A percentile compares a stretch with the other conserved stretches of the same genome.
Evolutionary conservation across 2,113 vertebrate genomes (phyloP).

Genomic region (Ophthalmolycus amberensis): DNA sequence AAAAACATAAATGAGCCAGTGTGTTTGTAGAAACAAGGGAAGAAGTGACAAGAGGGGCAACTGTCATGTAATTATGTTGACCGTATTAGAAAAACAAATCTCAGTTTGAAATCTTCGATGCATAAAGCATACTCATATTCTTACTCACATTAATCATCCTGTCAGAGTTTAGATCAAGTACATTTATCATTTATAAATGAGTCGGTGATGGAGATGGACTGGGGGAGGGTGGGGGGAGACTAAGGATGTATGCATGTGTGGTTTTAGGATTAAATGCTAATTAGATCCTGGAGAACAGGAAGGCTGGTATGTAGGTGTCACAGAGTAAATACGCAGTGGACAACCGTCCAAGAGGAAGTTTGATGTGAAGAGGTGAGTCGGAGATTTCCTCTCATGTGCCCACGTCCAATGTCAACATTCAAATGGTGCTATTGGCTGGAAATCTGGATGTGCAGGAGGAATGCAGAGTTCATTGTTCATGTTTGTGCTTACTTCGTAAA

Average conservation of each 20-base stretch:
- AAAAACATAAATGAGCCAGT: background rate
- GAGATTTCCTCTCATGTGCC: slow-evolving; percentile 6
- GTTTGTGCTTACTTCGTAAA: slow-evolving; percentile 41
- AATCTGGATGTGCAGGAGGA: slow-evolving; percentile 18
- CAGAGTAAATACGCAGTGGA: background rate
- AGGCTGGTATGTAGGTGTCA: slow-evolving; percentile 11
- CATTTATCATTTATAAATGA: slow-evolving; percentile 78
- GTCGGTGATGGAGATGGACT: slow-evolving; percentile 40
- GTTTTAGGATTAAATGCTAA: slow-evolving; percentile 56
- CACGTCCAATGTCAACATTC: slow-evolving; percentile 9
- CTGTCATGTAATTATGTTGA: slow-evolving; percentile 34
- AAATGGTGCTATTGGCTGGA: slow-evolving; percentile 31
- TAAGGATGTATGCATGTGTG: slow-evolving; percentile 37
- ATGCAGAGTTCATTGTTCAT: slow-evolving; percentile 14
- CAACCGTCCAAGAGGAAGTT: background rate
- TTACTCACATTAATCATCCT: slow-evolving; percentile 73
- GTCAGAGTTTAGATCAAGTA: slow-evolving; percentile 67
- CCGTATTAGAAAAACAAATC: slow-evolving; percentile 17
- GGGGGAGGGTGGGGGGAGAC: background rate
- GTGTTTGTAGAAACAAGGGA: slow-evolving; percentile 1
- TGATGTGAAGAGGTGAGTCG: background rate
- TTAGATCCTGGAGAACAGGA: slow-evolving; percentile 60
- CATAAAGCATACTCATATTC: slow-evolving; percentile 55
- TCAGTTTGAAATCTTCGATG: slow-evolving; percentile 42
- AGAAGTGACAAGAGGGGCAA: slow-evolving; percentile 10